Evolutionary conservation across 2,888 invertebrate genomes (phyloP).

Genomic region (Synergus japonicus): DNA sequence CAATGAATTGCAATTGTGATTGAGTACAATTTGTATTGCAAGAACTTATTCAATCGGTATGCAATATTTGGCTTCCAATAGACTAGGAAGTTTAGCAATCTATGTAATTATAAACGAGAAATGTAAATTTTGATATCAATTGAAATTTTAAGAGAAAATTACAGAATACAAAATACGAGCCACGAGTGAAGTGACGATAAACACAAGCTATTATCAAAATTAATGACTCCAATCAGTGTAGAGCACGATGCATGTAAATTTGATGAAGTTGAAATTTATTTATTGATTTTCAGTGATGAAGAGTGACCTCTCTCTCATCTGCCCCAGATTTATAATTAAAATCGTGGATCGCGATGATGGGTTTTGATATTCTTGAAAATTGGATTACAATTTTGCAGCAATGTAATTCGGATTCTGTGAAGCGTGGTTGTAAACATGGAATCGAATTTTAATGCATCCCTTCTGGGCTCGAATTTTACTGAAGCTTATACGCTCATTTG

Average conservation of each 20-base stretch:
- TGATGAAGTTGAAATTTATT: constrained; percentile 12
- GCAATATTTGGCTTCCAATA: too few relatives aligned
- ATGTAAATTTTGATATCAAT: too few relatives aligned
- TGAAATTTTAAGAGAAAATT: too few relatives aligned
- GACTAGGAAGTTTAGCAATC: too few relatives aligned
- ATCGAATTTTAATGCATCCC: constrained; percentile 9
- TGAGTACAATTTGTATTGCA: too few relatives aligned
- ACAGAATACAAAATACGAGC: neutral
- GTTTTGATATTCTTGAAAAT: constrained; percentile 4
- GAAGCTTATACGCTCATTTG: neutral
- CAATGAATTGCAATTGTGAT: too few relatives aligned
- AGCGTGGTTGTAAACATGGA: neutral
- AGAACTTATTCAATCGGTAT: too few relatives aligned
- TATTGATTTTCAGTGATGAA: constrained; percentile 19
- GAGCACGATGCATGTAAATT: constrained; percentile 7
- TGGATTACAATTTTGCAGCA: neutral
- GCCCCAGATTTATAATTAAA: constrained; percentile 30
- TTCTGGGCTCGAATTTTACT: neutral
- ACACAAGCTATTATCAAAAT: constrained; percentile 1
- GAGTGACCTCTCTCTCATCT: neutral
- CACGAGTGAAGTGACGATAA: constrained; percentile 1
- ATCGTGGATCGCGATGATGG: neutral
- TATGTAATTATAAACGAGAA: too few relatives aligned
- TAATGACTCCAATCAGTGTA: constrained; percentile 16
- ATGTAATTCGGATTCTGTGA: constrained; percentile 4